Base-by-base conservation (phyloP, 2,113 vertebrate species). In the Takifugu flavidus region DNA sequence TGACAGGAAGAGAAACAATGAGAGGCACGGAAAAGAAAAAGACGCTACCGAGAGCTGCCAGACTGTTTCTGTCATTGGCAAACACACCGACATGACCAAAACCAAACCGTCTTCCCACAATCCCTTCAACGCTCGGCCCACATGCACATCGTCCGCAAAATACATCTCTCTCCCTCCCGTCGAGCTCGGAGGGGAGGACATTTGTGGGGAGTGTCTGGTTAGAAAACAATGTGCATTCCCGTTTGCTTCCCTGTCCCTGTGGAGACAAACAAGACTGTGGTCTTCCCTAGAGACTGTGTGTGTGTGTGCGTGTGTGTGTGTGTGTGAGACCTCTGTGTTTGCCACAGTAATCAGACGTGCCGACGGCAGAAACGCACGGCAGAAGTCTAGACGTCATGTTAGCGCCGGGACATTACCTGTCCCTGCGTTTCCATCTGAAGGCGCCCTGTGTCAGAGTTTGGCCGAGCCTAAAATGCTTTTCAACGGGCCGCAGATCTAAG, bases 141-240 rank as follows among this genome's bases (percentile, higher is more conserved):
- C 25, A 67, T 39, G 56, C 66, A 54, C 55, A 56, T 66, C 39
- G 20, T 25, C 42, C 26, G 20, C 28, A 73, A 66, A 25, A 66
- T 46, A 59, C 60, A 60, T 25, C 34, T 39, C 49, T 55, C 67
- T 72, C 67, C 29, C 71, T 64, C 67, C 63, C 59, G 44, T 63
- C 44, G 53, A 81, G 68, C 74, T 72, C 66, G 31, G 77, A 76
- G 78, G 78, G 75, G 71, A 78, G 72, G 75, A 85, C 84, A 80
- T 74, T 82, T 83, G 82, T 25, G 83, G 82, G 49, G 62, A 70
- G 68, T 47, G 52, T 77, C 84, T 84, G 77, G 75, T 84, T 84
- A 82, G 72, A 88, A 83, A 87, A 90, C 88, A 86, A 84, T 84
- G 81, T 51, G 53, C 67, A 70, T 80, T 79, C 79, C 81, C 82